These are phyloP conservation scores for Mesocentrotus franciscanus DNA, from an alignment of 53 echinoderm and acorn worm genomes.

Conservation along the genomic window DNA sequence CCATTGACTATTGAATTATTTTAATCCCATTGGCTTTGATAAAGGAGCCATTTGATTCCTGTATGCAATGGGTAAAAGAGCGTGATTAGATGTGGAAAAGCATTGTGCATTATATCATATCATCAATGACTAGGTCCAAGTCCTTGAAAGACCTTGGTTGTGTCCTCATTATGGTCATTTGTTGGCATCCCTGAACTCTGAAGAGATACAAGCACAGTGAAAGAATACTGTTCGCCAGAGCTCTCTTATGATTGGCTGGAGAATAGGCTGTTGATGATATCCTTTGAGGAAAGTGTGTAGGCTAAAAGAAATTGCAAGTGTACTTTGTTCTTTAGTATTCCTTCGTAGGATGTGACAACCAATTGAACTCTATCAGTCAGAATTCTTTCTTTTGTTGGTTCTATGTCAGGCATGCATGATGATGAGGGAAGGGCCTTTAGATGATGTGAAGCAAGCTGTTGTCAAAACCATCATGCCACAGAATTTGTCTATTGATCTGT, in stretches of 20 bases:
- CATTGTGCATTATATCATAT: background rate
- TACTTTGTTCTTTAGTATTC: background rate
- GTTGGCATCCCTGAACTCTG: background rate
- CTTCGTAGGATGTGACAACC: background rate
- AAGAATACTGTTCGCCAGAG: no score
- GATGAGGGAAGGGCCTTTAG: background rate
- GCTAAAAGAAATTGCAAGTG: background rate
- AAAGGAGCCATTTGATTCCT: no score
- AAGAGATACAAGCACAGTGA: no score
- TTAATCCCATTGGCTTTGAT: no score
- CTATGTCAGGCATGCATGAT: background rate
- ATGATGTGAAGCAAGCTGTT: background rate
- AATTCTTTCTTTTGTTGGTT: background rate
- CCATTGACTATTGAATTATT: no score
- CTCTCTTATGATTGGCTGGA: no score
- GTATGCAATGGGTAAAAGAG: background rate
- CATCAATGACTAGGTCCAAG: background rate
- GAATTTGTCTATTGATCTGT: background rate
- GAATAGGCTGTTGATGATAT: background rate
- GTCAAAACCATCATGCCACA: background rate
- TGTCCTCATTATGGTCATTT: background rate
- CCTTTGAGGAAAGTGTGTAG: background rate
- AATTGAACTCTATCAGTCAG: background rate
- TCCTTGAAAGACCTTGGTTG: background rate
- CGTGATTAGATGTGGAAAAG: background rate